Percentiles rank a stretch among this genome's conserved stretches.
Evolutionary conservation across 2,888 invertebrate genomes (phyloP).

Genomic region (Unio pictorum): DNA sequence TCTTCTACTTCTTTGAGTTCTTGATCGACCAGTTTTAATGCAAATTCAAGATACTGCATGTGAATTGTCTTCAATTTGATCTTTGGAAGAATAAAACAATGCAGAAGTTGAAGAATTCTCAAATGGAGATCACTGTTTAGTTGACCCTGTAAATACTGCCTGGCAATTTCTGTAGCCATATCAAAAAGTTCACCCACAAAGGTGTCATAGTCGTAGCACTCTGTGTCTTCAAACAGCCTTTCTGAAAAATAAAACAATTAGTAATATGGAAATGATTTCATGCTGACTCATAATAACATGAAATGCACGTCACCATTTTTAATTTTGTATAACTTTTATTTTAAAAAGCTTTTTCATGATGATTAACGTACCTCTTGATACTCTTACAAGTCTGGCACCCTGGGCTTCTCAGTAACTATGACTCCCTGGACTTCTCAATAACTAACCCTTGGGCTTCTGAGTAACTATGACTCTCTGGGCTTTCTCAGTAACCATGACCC

Average conservation of each 20-base stretch:
- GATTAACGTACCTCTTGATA: too few relatives aligned
- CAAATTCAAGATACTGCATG: slow-evolving; percentile 30
- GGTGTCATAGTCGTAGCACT: slow-evolving; percentile 56
- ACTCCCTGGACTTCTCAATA: too few relatives aligned
- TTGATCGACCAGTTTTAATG: slow-evolving; percentile 27
- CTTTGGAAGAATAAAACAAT: slow-evolving; percentile 60
- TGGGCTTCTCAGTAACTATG: too few relatives aligned
- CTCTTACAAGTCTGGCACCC: too few relatives aligned
- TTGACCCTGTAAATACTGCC: too few relatives aligned
- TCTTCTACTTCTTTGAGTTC: slow-evolving; percentile 34
- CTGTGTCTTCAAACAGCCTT: slow-evolving; percentile 39
- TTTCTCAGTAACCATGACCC: too few relatives aligned
- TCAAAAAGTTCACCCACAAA: slow-evolving; percentile 59
- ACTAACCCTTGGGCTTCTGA: too few relatives aligned
- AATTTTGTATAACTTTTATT: too few relatives aligned
- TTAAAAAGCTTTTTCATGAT: too few relatives aligned
- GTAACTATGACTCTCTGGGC: too few relatives aligned
- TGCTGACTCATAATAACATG: not conserved
- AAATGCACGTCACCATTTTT: not conserved
- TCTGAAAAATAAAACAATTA: slow-evolving; percentile 17
- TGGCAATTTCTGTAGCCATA: slow-evolving; percentile 25
- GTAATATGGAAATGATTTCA: not conserved
- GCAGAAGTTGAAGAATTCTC: slow-evolving; percentile 49
- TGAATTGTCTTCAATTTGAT: slow-evolving; percentile 50
- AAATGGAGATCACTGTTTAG: slow-evolving; percentile 2